Base-by-base conservation (phyloP, 2,888 invertebrate species). In the Caenorhabditis panamensis region DNA sequence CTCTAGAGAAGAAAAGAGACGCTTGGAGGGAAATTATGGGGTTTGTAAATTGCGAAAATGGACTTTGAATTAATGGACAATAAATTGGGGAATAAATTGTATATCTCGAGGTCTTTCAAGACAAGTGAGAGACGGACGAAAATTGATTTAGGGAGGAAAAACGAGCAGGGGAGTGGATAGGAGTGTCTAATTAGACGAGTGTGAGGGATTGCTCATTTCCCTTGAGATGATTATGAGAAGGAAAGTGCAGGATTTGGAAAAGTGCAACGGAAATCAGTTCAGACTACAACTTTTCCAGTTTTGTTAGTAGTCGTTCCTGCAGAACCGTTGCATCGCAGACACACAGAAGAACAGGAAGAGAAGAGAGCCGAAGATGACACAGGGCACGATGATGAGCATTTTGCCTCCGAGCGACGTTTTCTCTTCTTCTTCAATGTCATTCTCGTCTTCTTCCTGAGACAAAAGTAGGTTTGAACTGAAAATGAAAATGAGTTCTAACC, bases 271-370 rank as follows among this genome's bases (percentile, higher is more conserved):
- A 37, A 54, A 20, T 51, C 1, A 4, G 54, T 2, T 41, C 13
- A 4, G 18, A 18, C 1, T n/a, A 2, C 2, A 5, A n/a, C 4
- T 47, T 47, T 47, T 20, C 18, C 18, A 18, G 5, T 18, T 20
- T 16, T 56, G 22, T 69, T 49, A 62, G 58, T 73, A 78, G 59
- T 84, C 84, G 36, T 78, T 83, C 53, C 83, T 72, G 66, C 83
- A 85, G 53, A 85, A 82, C 63, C 82, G 72, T 69, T 85, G 85
- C 63, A 81, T 75, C 36, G 80, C 80, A n/a, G 85, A 83, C 1
- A 83, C 82, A 49, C 82, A 85, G 49, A 83, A 71, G 71, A 85
- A 85, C 47, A 85, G 66, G 51, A 82, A 81, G n/a, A 83, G 58
- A n/a, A 85, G 75, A 2, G 79, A 72, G 16, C 82, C 82, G 24